Evolutionary conservation across 1,140 invertebrate genomes (phyloP).

Genomic region (Bombus terrestris): DNA sequence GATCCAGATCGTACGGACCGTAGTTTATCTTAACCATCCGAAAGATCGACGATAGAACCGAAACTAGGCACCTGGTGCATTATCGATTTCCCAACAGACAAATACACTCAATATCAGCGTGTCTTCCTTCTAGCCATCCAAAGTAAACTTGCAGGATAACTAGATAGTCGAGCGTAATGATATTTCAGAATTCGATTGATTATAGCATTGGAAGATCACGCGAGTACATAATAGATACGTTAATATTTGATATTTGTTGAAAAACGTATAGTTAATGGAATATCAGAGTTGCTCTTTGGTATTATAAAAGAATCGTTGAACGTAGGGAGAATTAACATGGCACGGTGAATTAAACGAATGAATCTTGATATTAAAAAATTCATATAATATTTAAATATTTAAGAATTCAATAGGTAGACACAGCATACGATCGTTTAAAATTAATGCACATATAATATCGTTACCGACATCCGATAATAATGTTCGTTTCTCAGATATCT

Average conservation of each 20-base stretch:
- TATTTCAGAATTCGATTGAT: not conserved
- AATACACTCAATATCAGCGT: not conserved
- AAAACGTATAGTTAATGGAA: not conserved
- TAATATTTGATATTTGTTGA: not conserved
- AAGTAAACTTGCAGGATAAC: not conserved
- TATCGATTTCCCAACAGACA: not conserved
- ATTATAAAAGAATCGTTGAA: too few relatives aligned
- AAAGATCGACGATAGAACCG: not conserved
- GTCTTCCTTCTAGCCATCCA: not conserved
- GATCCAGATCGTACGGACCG: not conserved
- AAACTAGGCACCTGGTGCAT: constrained; percentile 14
- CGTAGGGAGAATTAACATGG: too few relatives aligned
- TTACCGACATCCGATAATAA: too few relatives aligned
- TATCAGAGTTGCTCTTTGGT: not conserved
- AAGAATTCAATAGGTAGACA: not conserved
- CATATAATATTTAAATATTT: not conserved
- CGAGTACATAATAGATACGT: not conserved
- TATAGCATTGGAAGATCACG: too few relatives aligned
- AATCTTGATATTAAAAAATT: too few relatives aligned
- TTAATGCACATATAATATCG: too few relatives aligned
- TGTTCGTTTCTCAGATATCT: too few relatives aligned
- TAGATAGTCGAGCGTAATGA: not conserved
- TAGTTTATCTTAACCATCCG: constrained; percentile 17
- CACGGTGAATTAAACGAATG: too few relatives aligned
- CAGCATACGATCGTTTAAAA: too few relatives aligned